Conservation (phyloP, 1,140 invertebrate species). For the Nomia melanderi region DNA sequence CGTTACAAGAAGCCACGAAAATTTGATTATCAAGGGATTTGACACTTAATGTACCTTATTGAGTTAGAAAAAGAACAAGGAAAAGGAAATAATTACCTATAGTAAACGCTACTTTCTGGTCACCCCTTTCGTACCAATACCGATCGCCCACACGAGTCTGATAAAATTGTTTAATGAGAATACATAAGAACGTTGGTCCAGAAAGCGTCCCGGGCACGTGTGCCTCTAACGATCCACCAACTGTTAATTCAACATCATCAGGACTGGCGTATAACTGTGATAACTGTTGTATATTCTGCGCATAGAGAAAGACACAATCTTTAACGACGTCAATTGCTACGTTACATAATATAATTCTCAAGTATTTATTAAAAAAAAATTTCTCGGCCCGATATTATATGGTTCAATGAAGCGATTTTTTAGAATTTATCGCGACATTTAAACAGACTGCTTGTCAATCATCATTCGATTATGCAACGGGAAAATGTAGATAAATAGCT, state of each 20-base stretch:
- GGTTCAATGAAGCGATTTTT: background rate
- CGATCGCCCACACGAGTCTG: slow-evolving; percentile 91
- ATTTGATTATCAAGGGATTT: no score
- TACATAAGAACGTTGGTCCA: slow-evolving; percentile 96
- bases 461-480: background rate
- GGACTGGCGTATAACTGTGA: slow-evolving; percentile 85
- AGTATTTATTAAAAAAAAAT: background rate
- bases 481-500: background rate
- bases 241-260: slow-evolving; percentile 94
- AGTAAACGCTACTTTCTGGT: slow-evolving; percentile 86
- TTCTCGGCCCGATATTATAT: background rate
- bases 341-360: background rate
- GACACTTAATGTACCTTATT: no score
- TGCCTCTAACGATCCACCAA: slow-evolving; percentile 90
- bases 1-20: no score
- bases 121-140: slow-evolving; percentile 90
- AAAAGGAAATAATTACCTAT: slow-evolving; percentile 80
- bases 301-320: slow-evolving; percentile 23
- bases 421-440: no score
- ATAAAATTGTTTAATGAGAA: slow-evolving; percentile 94
- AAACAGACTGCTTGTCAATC: background rate
- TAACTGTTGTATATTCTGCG: slow-evolving; percentile 85
- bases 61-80: no score
- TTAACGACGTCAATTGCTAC: background rate
- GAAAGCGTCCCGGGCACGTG: slow-evolving; percentile 89